A percentile compares a stretch with the other conserved stretches of the same genome.
These are phyloP conservation scores for Tyto alba DNA, from an alignment of 2,113 vertebrate species.

Conservation along the genomic window DNA sequence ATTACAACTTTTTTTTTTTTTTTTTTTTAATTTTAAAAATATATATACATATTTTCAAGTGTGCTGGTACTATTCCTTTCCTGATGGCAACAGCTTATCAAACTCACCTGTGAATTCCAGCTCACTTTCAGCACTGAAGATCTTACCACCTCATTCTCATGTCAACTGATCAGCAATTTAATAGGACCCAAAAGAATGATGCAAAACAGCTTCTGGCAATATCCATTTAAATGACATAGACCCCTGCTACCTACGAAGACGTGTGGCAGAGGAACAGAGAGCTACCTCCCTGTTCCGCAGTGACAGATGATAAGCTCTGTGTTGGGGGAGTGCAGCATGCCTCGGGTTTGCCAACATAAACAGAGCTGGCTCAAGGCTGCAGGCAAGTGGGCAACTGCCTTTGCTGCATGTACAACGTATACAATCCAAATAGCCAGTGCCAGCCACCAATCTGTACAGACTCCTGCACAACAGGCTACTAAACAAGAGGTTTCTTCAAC, in stretches of 20 bases:
- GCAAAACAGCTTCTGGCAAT: not conserved
- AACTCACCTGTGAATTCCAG: not conserved
- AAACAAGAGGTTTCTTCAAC: not conserved
- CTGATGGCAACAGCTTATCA: not conserved
- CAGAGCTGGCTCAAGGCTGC: not conserved
- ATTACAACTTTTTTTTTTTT: not conserved
- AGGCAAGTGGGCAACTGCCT: not conserved
- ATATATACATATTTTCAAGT: not conserved
- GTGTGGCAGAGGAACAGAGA: not conserved
- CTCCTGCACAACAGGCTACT: not conserved
- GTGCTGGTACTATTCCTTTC: not conserved
- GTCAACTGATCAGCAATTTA: not conserved
- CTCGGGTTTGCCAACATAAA: not conserved
- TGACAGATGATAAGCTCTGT: not conserved
- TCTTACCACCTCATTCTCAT: not conserved
- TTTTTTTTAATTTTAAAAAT: not conserved
- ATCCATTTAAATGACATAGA: not conserved
- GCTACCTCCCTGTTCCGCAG: fast-evolving
- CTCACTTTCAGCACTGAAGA: not conserved
- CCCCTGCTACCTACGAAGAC: not conserved
- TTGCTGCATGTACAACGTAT: fast-evolving
- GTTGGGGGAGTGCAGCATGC: fast-evolving
- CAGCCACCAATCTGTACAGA: fast-evolving
- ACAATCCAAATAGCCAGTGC: not conserved
- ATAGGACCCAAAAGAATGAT: not conserved